Evolutionary conservation across 1,140 invertebrate genomes (phyloP), one percentile per base, ranked within the genome.

Genomic region (Drosophila fuyamai): DNA sequence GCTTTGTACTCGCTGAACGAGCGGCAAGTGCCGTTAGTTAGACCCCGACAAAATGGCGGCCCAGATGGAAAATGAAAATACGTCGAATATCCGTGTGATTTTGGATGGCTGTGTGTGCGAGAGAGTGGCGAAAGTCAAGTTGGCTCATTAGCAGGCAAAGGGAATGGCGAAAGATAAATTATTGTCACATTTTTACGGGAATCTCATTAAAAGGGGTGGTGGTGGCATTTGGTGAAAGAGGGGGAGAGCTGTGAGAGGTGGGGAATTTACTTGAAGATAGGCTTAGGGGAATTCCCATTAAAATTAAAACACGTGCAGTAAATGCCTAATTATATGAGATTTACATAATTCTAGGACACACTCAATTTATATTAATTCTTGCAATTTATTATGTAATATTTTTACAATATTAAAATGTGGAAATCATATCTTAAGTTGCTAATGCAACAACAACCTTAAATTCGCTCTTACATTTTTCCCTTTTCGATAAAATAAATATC

Each of bases 21-120:
- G 47, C 47, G 47, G 27, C 47, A 50, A 50, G 47, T 58, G 50
- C 76, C 79, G 79, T 81, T 82, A 82, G 74, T 44, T 61, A 36
- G 38, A 62, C 7, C 16, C 36, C 67, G 27, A 76, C 59, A 60
- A 77, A 78, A 63, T 58, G 57, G 68, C 51, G 68, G 51, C 27
- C n/a, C 51, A 57, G 47, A 35, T 55, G 63, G 63, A 72, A 51
- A 46, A 63, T 67, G 29, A 48, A 67, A 48, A 50, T 36, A 58
- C 60, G 29, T 35, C 12, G 36, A 56, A 29, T 59, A 40, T 62
- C 60, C 60, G 38, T 62, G 60, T 27, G 60, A 62, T 59, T 29
- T 35, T 40, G 36, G 14, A 4, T 16, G 35, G 12, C 18, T 51
- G n/a, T 36, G 47, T 35, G 50, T 12, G 32, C 10, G 50, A 4